Evolutionary conservation across 2,113 vertebrate species (phyloP), one percentile per base, ranked within the genome.

Genomic region (Steatornis caripensis): DNA sequence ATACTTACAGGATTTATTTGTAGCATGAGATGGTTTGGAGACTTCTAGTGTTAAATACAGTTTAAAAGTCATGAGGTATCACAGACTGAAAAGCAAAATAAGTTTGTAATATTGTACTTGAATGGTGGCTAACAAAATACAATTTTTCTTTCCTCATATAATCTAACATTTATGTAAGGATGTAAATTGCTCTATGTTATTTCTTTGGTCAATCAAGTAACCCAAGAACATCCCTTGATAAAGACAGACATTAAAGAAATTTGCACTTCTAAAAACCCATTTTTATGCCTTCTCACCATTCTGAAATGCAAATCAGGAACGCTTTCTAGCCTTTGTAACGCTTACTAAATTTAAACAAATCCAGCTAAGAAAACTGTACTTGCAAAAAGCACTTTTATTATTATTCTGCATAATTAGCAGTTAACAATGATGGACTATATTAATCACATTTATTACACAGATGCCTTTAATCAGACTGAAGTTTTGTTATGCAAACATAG

Each of bases 281-380:
- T 76, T 32, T 53, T 77, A 87, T 89, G 27, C 53, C 81, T 84
- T 91, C 61, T 82, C 36, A 82, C n/a, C 4, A 17, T 39, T 94
- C 81, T 96, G 65, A 93, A 96, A 95, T 91, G 87, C 69, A 84
- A 94, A 94, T 89, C 34, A 37, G 66, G 55, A 85, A 64, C 36
- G 82, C 45, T 87, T 82, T 15, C 32, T 14, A 61, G 65, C 22
- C 89, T 76, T 96, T 91, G 53, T 32, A 94, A 82, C 37, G 53
- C 65, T 76, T 93, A 65, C 55, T 79, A 95, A 89, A 93, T 91
- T 94, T 87, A 91, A 87, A 72, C 22, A 85, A 87, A 82, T 57
- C 36, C 61, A 69, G 22, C 3, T 8, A 89, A 88, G 46, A 30
- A 94, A 87, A 51, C 17, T 51, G 30, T 34, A 87, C 36, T 27